A percentile compares a stretch with the other conserved stretches of the same genome.
Evolutionary conservation across 2,113 vertebrate genomes (phyloP).

Genomic region (Edolisoma coerulescens): DNA sequence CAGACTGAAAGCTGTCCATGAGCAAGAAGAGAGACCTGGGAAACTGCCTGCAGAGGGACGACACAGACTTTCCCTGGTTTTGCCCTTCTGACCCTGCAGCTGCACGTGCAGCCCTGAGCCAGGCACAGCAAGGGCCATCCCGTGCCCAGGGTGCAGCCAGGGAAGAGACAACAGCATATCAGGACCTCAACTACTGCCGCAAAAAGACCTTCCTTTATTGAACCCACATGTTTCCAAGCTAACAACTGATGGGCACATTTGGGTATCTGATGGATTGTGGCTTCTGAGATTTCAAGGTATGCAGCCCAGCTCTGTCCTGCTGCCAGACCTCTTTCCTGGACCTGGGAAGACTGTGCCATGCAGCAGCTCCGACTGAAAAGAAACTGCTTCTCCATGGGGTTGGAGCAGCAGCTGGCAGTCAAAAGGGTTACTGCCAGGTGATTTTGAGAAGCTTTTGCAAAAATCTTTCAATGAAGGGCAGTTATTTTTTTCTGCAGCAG

Average conservation of each 20-base stretch:
- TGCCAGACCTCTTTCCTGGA: not conserved
- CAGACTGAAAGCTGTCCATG: not conserved
- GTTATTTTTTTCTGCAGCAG: not conserved
- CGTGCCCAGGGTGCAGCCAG: accelerated
- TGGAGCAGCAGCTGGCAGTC: not conserved
- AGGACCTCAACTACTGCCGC: not conserved
- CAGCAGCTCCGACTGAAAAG: not conserved
- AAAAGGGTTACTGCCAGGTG: not conserved
- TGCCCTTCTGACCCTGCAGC: not conserved
- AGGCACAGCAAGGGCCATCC: not conserved
- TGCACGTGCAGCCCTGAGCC: accelerated
- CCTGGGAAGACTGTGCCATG: not conserved
- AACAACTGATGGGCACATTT: not conserved
- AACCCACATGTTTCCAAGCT: not conserved
- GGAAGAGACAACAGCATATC: not conserved
- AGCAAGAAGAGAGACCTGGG: not conserved
- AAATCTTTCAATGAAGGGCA: not conserved
- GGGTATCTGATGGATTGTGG: not conserved
- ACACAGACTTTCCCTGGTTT: not conserved
- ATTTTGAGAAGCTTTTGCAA: not conserved
- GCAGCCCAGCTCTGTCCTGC: not conserved
- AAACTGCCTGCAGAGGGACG: accelerated
- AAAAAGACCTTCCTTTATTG: not conserved
- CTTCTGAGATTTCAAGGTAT: not conserved
- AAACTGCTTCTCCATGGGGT: not conserved